Base-by-base conservation (phyloP, 2,113 vertebrate genomes). In the Onychostruthus taczanowskii region DNA sequence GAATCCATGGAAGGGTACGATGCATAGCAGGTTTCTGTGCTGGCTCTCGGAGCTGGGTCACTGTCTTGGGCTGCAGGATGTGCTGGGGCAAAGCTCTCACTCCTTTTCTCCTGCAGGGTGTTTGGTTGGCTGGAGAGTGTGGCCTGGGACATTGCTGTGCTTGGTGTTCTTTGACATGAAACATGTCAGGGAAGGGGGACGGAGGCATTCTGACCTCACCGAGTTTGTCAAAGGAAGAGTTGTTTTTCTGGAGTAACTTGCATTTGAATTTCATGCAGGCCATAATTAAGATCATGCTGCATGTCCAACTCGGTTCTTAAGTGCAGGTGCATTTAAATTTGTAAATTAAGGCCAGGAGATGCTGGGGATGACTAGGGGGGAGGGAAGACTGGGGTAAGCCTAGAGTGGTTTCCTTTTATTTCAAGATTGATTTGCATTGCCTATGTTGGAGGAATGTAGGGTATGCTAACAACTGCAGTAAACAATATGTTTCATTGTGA, bases 1-100 rank as follows among this genome's bases (percentile, higher is more conserved):
- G 1, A 6, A 22, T 53, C 35, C 15, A 0, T 0, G 21, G 46
- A 2, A 1, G 50, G 41, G 18, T 15, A 0, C 4, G 21, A 1
- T 22, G 73, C 16, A 0, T 7, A 2, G 64, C 22, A 3, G n/a
- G 39, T 68, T 74, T n/a, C 55, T 28, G 19, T 17, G 27, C 15
- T 23, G 58, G 30, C 55, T 49, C 1, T 58, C 4, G 13, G 20
- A 49, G 81, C 39, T 52, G 44, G 9, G 70, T 50, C 2, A 0
- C 20, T 64, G 2, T 11, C 15, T 46, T 27, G 66, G 50, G 44
- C 33, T 33, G 2, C 9, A 10, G 6, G 22, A 16, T 9, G 2
- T 24, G 30, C 7, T 1, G 24, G 37, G 68, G 16, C 23, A 37
- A 31, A 69, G 37, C 24, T 52, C 27, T 35, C 7, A 2, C 15